Evolutionary conservation across 1,140 invertebrate genomes (phyloP), one percentile per base, ranked within the genome.

Genomic region (Polypedilum vanderplanki): DNA sequence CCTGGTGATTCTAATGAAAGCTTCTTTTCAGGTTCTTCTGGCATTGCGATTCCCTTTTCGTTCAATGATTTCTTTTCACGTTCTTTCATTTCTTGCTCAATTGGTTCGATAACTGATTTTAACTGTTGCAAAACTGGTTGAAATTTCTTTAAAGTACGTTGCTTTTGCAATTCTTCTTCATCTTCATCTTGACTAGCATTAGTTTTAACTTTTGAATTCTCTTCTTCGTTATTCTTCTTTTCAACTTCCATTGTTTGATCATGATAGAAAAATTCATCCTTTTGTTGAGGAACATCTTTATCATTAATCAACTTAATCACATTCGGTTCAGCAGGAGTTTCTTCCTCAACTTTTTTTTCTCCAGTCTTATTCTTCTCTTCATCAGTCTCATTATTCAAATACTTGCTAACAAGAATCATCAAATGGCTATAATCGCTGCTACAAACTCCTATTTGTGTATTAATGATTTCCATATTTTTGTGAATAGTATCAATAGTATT

Each of bases 1-100:
- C 64, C 20, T 1, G 40, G 7, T 74, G 0, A 74, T 15, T 41
- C 20, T 33, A 2, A 67, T 22, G 40, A 10, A 20, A 12, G n/a
- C 5, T 33, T 33, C 5, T 33, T 33, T 0, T 15, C 73, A 12
- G 80, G 79, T 0, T 82, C 76, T 74, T 81, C 78, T 57, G 81
- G 79, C 73, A 81, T 79, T 78, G 82, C 79, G 40, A 83, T 81
- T 17, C 81, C 81, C 17, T 83, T 83, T 18, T 79, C 75, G 4
- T 79, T 76, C 8, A 83, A 77, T 7, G 81, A 79, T 65, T 82
- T 79, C 0, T 80, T 79, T 65, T 83, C 81, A 73, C 81, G 81
- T 18, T 82, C 79, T 40, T 81, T 75, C 81, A 82, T 82, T 0
- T 80, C 80, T n/a, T 79, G 75, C 0, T 79, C 75, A 74, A 83